Conservation (phyloP, 2,797 vertebrate genomes). For the Dallia pectoralis region DNA sequence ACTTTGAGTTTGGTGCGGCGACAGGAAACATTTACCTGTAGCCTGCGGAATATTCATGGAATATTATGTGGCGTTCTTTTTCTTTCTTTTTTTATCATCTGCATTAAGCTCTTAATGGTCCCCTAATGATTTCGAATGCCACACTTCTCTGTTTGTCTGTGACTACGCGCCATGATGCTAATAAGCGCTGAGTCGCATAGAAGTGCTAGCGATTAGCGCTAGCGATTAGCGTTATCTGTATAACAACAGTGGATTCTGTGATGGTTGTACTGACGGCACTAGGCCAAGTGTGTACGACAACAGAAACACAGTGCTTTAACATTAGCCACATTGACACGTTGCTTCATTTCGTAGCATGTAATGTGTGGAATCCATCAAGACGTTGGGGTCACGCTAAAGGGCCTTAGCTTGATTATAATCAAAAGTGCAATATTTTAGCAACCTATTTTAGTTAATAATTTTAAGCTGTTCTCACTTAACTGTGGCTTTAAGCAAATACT, state of each 20-base stretch:
- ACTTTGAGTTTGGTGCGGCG: neutral
- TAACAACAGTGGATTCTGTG: neutral
- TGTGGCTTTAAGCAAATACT: neutral
- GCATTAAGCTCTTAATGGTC: conserved; percentile 13
- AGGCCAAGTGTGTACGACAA: conserved; percentile 10
- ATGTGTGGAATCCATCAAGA: neutral
- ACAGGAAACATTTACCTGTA: neutral
- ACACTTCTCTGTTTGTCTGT: conserved; percentile 16
- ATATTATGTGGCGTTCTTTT: conserved; percentile 7
- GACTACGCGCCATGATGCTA: conserved; percentile 35
- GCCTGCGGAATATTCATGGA: neutral
- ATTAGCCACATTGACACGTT: neutral
- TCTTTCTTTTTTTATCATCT: neutral
- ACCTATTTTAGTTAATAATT: neutral
- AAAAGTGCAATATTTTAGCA: neutral
- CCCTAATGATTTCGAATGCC: conserved; percentile 10
- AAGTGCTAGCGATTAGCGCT: too few species aligned
- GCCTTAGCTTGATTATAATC: neutral
- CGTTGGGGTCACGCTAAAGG: neutral
- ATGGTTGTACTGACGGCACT: conserved; percentile 24
- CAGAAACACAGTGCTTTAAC: neutral
- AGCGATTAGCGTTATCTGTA: conserved; percentile 6
- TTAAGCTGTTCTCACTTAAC: neutral
- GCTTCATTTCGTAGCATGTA: neutral
- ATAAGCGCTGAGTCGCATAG: conserved; percentile 25